phyloP scores from a whole-genome alignment of 92 coral and sea anemone genomes.

The Porites rus region DNA sequence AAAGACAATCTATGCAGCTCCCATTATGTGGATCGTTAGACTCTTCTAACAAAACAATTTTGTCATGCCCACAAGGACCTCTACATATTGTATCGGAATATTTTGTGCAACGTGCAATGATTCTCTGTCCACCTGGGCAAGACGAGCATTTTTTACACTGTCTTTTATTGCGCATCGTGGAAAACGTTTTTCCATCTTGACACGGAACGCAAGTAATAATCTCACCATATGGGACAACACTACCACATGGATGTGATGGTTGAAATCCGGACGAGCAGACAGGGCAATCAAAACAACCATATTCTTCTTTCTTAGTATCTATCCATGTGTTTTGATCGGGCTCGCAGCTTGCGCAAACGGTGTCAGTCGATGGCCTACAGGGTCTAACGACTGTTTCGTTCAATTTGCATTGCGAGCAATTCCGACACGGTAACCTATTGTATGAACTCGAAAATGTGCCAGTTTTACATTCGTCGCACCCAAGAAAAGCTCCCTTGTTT shows the following conservation, averaged over 20 bases:
- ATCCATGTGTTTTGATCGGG: slow-evolving; percentile 3
- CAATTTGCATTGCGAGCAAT: not conserved
- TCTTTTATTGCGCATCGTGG: not conserved
- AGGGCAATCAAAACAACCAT: slow-evolving; percentile 6
- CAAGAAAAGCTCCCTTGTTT: too few species aligned
- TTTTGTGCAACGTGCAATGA: slow-evolving; percentile 10
- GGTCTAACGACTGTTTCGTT: not conserved
- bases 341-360: slow-evolving; percentile 7
- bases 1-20: slow-evolving; percentile 2
- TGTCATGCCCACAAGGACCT: not conserved
- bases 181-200: slow-evolving; percentile 12
- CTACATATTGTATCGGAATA: slow-evolving; percentile 6
- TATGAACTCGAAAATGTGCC: not conserved
- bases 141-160: slow-evolving; percentile 6
- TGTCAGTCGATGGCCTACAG: not conserved
- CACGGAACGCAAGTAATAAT: slow-evolving; percentile 3
- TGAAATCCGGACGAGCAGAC: not conserved
- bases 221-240: not conserved
- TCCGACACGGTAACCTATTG: not conserved
- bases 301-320: not conserved
- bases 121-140: not conserved
- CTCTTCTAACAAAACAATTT: not conserved
- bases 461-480: not conserved
- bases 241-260: slow-evolving; percentile 17
- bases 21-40: not conserved